Evolutionary conservation across 2,797 vertebrate genomes (phyloP), one percentile per base, ranked within the genome.

Genomic region (Diplodus puntazzo): DNA sequence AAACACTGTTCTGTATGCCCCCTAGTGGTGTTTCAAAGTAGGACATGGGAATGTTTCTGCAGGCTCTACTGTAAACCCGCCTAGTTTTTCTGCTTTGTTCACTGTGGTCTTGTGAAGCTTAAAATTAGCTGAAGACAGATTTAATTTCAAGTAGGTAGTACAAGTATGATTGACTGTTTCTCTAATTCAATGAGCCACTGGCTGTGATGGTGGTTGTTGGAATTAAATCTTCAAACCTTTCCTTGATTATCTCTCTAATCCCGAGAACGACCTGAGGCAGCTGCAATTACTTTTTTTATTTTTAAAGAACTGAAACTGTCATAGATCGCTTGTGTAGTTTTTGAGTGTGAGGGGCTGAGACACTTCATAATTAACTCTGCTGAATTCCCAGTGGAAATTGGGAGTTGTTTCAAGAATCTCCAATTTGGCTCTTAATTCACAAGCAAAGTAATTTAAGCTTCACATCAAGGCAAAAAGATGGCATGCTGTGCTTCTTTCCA

Each of bases 281-380:
- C n/a, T 52, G 10, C 30, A 70, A 18, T 69, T 64, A 30, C 6
- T 54, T 49, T 7, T 4, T 25, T 27, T 18, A 17, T 49, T 45
- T 69, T 63, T 30, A 21, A 25, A 25, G 25, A 25, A 25, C 25
- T 63, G 39, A 55, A 16, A 64, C 11, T 25, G 11, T 65, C 39
- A 27, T 18, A 23, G 52, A 46, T 9, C 39, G 6, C 42, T 72
- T 12, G 12, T 12, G 20, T 27, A 11, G n/a, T 54, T 59, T 2
- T 2, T 23, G n/a, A 50, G 48, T 46, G 23, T 46, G 39, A 57
- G 25, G n/a, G 27, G 25, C 1, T 70, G 61, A 70, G n/a, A 67
- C 21, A 16, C 21, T 21, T 69, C 34, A 42, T 72, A 65, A 53
- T 67, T 66, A 63, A 58, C 53, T n/a, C 73, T 27, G 25, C 45